Conservation (phyloP, 2,797 vertebrate species). For the Tragelaphus oryx region DNA sequence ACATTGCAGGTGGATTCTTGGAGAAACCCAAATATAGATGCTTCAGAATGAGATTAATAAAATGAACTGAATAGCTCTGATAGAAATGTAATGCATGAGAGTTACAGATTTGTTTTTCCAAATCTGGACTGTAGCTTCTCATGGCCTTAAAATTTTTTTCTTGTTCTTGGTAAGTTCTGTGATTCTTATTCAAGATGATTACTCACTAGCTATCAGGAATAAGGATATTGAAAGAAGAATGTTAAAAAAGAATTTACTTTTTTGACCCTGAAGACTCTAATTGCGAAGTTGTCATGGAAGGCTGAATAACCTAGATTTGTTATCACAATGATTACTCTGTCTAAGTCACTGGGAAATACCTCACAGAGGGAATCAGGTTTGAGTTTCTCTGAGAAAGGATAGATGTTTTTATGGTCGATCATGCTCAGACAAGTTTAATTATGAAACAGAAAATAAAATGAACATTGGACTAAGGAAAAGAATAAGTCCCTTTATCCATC, state of each 20-base stretch:
- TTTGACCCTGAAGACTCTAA: neutral
- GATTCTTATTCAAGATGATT: neutral
- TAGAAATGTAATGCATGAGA: neutral
- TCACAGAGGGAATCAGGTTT: neutral
- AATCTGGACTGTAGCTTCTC: neutral
- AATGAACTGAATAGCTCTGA: neutral
- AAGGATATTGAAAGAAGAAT: neutral
- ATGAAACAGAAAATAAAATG: neutral
- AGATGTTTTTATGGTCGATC: neutral
- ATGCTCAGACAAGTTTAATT: conserved; percentile 3
- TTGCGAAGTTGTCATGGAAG: neutral
- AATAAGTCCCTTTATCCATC: neutral
- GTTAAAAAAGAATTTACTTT: neutral
- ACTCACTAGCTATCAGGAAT: neutral
- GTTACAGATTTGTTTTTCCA: neutral
- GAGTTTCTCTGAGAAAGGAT: neutral
- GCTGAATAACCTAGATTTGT: neutral
- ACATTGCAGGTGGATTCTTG: neutral
- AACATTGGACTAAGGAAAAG: neutral
- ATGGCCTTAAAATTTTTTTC: neutral
- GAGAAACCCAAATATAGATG: neutral
- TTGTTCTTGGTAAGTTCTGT: neutral
- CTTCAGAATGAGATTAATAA: neutral
- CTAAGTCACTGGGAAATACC: neutral
- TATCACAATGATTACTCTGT: neutral